Conservation (phyloP, 2,888 invertebrate species). For the Xestia ashworthii region DNA sequence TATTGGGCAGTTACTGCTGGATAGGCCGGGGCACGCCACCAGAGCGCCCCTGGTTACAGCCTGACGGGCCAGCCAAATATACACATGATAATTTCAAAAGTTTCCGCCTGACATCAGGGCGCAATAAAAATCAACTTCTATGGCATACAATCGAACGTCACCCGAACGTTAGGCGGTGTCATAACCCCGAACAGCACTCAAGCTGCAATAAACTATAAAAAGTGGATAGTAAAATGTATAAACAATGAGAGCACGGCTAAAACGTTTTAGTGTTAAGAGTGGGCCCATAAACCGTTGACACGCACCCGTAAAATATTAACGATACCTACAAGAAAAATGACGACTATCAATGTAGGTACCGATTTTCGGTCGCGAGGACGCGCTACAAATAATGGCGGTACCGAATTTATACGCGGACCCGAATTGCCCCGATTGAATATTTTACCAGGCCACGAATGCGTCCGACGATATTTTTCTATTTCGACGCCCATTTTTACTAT, state of each 20-base stretch:
- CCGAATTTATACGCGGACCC: slow-evolving; percentile 89
- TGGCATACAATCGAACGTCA: slow-evolving; percentile 83
- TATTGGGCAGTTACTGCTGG: slow-evolving; percentile 58
- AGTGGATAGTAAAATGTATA: slow-evolving; percentile 90
- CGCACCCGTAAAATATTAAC: slow-evolving; percentile 91
- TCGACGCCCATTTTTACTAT: slow-evolving; percentile 89
- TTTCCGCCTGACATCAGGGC: slow-evolving; percentile 76
- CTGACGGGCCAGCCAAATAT: slow-evolving; percentile 69
- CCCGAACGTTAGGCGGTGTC: slow-evolving; percentile 81
- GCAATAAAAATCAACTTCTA: slow-evolving; percentile 85
- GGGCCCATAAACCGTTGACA: slow-evolving; percentile 89
- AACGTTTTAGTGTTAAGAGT: slow-evolving; percentile 91
- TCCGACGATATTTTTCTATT: slow-evolving; percentile 90
- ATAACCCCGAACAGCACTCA: slow-evolving; percentile 84
- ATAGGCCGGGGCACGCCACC: slow-evolving; percentile 57
- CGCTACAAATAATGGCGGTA: slow-evolving; percentile 89
- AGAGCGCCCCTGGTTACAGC: slow-evolving; percentile 61
- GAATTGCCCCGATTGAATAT: slow-evolving; percentile 90
- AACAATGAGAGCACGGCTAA: slow-evolving; percentile 90
- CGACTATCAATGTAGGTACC: slow-evolving; percentile 89
- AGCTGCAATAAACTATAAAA: slow-evolving; percentile 88
- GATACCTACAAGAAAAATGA: slow-evolving; percentile 90
- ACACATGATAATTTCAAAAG: slow-evolving; percentile 75
- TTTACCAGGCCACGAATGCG: slow-evolving; percentile 90
- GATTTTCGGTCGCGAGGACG: slow-evolving; percentile 89